Percentiles rank a stretch among this genome's conserved stretches.
Conservation (phyloP, 2,113 vertebrate genomes). For the Rhinolophus ferrumequinum region DNA sequence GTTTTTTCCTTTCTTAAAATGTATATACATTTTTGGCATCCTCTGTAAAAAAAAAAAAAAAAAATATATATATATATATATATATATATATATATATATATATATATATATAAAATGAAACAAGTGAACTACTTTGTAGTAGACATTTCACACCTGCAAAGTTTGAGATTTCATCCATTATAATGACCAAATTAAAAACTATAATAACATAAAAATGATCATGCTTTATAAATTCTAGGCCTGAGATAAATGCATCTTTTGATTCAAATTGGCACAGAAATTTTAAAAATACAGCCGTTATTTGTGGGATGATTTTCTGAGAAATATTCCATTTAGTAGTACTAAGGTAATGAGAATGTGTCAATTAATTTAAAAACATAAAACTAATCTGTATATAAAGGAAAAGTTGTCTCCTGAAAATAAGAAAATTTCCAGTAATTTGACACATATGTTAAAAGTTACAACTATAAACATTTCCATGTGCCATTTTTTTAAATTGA, state of each 20-base stretch:
- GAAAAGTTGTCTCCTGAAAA: neutral
- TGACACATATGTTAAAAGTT: neutral
- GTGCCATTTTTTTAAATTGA: neutral
- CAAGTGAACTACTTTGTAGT: neutral
- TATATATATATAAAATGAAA: neutral
- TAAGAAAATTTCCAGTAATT: neutral
- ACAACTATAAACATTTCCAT: neutral
- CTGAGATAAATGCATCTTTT: neutral
- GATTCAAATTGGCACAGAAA: neutral
- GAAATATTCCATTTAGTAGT: neutral
- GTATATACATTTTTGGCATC: no score
- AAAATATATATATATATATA: no score
- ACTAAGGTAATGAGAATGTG: neutral
- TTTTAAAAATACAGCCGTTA: neutral
- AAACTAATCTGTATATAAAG: neutral
- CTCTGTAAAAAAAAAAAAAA: no score
- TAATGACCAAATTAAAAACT: neutral
- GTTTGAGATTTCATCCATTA: neutral
- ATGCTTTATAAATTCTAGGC: neutral
- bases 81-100: no score
- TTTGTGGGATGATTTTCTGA: neutral
- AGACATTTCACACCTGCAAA: neutral
- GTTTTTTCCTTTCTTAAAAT: no score
- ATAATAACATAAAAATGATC: slow-evolving; percentile 5
- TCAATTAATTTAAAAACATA: neutral